Conservation (phyloP, 1,140 invertebrate genomes). For the Sycobia sp. region DNA sequence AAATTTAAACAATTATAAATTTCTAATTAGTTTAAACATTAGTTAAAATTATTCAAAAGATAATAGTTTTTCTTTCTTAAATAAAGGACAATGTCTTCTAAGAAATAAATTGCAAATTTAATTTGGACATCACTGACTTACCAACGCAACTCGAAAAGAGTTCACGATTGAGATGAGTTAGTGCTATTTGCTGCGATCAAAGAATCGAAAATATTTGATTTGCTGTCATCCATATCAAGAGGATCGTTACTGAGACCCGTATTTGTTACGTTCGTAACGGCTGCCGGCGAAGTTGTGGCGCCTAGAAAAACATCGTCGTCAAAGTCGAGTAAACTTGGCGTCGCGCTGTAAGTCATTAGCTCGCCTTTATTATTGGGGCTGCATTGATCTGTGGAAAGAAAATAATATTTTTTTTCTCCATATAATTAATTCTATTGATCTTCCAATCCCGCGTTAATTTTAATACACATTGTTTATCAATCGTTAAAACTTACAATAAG, state of each 20-base stretch:
- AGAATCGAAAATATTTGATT: conserved; percentile 49
- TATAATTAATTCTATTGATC: too few relatives aligned
- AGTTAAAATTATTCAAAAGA: too few relatives aligned
- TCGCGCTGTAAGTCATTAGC: conserved; percentile 53
- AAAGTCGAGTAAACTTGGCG: conserved; percentile 48
- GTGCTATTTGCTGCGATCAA: conserved; percentile 34
- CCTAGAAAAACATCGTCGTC: conserved; percentile 53
- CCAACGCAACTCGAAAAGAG: background rate
- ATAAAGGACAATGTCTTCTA: too few relatives aligned
- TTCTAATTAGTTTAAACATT: background rate
- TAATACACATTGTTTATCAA: too few relatives aligned
- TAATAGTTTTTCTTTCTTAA: too few relatives aligned
- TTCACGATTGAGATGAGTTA: conserved; percentile 30
- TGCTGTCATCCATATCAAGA: conserved; percentile 47
- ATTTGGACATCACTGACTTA: background rate
- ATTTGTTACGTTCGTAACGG: conserved; percentile 26
- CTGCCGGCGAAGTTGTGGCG: conserved; percentile 27
- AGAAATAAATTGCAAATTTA: too few relatives aligned
- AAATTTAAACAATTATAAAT: background rate
- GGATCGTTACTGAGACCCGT: conserved; percentile 38
- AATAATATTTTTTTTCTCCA: background rate
- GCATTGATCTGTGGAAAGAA: conserved; percentile 36
- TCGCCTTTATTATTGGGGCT: conserved; percentile 48
- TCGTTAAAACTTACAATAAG: too few relatives aligned
- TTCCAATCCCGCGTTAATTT: too few relatives aligned